Conservation (phyloP, 2,797 vertebrate species). For the Florisuga fusca region DNA sequence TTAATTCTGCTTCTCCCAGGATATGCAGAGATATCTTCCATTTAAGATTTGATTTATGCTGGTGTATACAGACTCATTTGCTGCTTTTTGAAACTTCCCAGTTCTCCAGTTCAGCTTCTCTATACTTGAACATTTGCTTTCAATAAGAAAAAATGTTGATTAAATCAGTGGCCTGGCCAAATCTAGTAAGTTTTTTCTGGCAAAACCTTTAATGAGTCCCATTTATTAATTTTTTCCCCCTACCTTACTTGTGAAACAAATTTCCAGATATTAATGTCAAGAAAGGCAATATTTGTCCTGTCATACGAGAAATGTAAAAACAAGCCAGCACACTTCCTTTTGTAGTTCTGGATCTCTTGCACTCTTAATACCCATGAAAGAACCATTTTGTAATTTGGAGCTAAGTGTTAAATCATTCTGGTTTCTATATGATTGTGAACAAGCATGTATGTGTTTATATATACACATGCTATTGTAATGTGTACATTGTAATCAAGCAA, state of each 20-base stretch:
- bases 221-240: constrained; percentile 70
- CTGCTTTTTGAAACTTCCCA: constrained; percentile 45
- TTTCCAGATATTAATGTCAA: constrained; percentile 73
- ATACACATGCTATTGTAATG: constrained; percentile 25
- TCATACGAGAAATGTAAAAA: constrained; percentile 69
- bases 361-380: constrained; percentile 69
- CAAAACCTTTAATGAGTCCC: constrained; percentile 44
- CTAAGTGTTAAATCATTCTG: constrained; percentile 23
- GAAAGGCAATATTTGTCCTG: constrained; percentile 68
- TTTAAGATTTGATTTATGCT: neutral
- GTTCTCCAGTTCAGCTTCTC: constrained; percentile 20
- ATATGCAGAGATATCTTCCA: neutral
- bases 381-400: constrained; percentile 17
- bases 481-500: constrained; percentile 44
- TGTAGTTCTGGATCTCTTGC: constrained; percentile 66
- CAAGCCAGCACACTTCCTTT: constrained; percentile 66
- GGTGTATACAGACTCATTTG: constrained; percentile 21
- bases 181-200: constrained; percentile 64
- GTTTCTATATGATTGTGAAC: neutral
- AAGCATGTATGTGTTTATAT: constrained; percentile 15
- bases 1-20: neutral
- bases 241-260: constrained; percentile 70
- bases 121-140: constrained; percentile 73
- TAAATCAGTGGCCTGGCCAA: constrained; percentile 46
- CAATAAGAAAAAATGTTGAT: constrained; percentile 71